phyloP scores from a whole-genome alignment of 2,888 invertebrate genomes.

The Spilosoma lubricipeda region DNA sequence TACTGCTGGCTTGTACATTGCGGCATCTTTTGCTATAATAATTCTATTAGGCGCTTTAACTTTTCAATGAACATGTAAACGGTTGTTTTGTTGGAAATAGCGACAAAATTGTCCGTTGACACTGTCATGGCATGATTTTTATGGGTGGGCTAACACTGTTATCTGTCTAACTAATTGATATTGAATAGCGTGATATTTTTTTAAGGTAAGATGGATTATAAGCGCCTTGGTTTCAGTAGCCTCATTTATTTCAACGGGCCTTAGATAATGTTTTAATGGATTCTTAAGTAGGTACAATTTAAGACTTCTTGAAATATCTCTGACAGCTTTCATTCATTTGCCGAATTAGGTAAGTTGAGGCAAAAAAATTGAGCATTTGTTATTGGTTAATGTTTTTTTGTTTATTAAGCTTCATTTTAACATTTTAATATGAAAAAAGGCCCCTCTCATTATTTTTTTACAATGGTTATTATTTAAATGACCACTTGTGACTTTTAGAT shows the following conservation, averaged over 20 bases:
- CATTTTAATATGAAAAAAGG: background rate
- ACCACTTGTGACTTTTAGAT: too few relatives aligned
- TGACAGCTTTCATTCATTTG: background rate
- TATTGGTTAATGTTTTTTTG: background rate
- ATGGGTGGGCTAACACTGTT: constrained; percentile 64
- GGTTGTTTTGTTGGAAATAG: constrained; percentile 43
- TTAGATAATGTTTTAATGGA: constrained; percentile 29
- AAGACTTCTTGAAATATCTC: background rate
- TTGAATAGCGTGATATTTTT: constrained; percentile 62
- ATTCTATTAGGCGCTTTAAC: constrained; percentile 48
- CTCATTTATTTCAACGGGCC: constrained; percentile 27
- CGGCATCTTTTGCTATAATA: constrained; percentile 49
- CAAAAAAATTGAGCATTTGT: background rate
- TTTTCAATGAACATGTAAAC: constrained; percentile 42
- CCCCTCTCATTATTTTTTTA: too few relatives aligned
- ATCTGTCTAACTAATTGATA: constrained; percentile 75
- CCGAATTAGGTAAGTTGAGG: background rate
- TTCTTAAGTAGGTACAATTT: constrained; percentile 7
- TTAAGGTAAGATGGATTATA: constrained; percentile 52
- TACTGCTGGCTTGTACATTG: constrained; percentile 53
- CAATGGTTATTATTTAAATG: too few relatives aligned
- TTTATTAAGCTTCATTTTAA: background rate
- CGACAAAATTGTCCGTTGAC: constrained; percentile 33
- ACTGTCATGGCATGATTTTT: constrained; percentile 56
- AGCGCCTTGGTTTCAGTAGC: constrained; percentile 14